Evolutionary conservation across 1,140 invertebrate species (phyloP), one percentile per base, ranked within the genome.

Genomic region (Zeugodacus cucurbitae): DNA sequence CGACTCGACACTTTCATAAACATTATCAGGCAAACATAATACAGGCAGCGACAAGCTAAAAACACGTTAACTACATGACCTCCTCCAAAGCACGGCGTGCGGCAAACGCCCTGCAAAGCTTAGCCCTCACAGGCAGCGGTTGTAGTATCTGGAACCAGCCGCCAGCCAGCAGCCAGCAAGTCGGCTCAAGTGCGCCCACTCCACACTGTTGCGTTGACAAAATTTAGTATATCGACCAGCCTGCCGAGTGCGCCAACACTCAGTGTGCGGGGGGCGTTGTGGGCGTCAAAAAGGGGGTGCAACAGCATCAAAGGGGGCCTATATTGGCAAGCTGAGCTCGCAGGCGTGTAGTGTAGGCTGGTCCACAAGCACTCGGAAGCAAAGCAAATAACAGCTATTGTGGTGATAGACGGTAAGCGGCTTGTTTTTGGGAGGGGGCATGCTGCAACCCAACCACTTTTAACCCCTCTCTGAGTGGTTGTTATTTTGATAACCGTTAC

Each of bases 1-100:
- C 41, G 26, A 11, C n/a, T 62, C 22, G 0, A 48, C 22, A 48
- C 90, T 92, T 92, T 92, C 91, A 91, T 92, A 92, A 92, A 92
- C 91, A 92, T 92, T 92, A 92, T 90, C 91, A 91, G 90, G 91
- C 90, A 91, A 91, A 90, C 90, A 91, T 29, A 88, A 89, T 90
- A 91, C 90, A 91, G 90, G 89, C 90, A 88, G 86, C 74, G 87
- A 85, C 78, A 88, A 88, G 34, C 78, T 70, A 59, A 70, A 44
- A 64, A 88, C 70, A 88, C 32, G 86, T 87, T 87, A 64, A 59
- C 34, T 34, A 87, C 62, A 87, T 70, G 62, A 87, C 87, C 87
- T 70, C 41, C 87, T 59, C 82, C 57, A n/a, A n/a, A n/a, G n/a
- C n/a, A n/a, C 17, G 57, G 29, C 17, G 14, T 11, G 22, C 44